A percentile compares a stretch with the other conserved stretches of the same genome.
phyloP scores from a whole-genome alignment of 1,140 invertebrate species.

The Papilio xuthus region DNA sequence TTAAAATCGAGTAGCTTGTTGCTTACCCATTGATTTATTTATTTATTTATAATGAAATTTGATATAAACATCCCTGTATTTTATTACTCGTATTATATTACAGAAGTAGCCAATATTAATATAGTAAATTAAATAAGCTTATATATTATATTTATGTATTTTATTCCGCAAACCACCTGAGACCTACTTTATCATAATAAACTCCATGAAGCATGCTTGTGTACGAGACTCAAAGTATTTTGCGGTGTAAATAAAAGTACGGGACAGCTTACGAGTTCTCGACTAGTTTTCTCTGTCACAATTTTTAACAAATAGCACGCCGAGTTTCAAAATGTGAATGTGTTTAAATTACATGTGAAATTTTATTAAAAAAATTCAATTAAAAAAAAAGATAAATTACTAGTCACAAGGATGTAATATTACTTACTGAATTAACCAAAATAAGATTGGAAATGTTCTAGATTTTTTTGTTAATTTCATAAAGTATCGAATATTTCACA shows the following conservation, averaged over 20 bases:
- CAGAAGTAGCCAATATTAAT: background rate
- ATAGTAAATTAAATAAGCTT: background rate
- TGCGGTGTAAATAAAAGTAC: background rate
- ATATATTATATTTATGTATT: background rate
- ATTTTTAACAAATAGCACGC: background rate
- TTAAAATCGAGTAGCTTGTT: conserved; percentile 8
- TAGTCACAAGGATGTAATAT: too few species aligned
- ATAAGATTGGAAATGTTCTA: background rate
- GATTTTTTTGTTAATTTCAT: background rate
- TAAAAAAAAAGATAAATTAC: too few species aligned
- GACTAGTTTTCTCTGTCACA: conserved; percentile 10
- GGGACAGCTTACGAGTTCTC: background rate
- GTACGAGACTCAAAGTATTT: background rate
- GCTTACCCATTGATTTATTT: too few species aligned
- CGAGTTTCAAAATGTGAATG: background rate
- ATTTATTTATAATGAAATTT: too few species aligned
- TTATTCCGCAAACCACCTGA: conserved; percentile 8
- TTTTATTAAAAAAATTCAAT: background rate
- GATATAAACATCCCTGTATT: background rate
- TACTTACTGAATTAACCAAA: too few species aligned
- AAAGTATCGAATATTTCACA: background rate
- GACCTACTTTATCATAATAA: conserved; percentile 22
- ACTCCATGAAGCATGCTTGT: conserved; percentile 5
- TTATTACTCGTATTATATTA: background rate
- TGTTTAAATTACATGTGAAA: background rate